Percentiles rank a stretch among this genome's conserved stretches.
These are phyloP conservation scores for Nibea albiflora DNA, from an alignment of 2,113 vertebrate species.

Conservation along the genomic window DNA sequence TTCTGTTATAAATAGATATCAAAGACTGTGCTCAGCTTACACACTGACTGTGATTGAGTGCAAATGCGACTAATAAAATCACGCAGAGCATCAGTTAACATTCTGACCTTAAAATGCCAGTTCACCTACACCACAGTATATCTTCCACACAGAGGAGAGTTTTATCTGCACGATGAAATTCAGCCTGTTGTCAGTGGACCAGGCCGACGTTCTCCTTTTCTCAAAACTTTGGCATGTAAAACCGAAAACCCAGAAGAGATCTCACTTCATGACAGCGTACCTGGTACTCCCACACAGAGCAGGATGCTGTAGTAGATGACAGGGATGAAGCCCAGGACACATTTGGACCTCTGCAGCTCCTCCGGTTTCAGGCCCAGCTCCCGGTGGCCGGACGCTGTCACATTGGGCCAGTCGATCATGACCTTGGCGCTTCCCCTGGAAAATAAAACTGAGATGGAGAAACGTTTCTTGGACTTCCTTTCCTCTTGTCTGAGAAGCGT, in stretches of 20 bases:
- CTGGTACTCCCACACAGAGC: constrained; percentile 92
- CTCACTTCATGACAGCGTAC: constrained; percentile 69
- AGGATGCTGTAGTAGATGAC: constrained; percentile 92
- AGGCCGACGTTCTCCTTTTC: not conserved
- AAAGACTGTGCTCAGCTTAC: not conserved
- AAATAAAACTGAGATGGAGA: not conserved
- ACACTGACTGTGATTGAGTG: not conserved
- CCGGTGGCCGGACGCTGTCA: constrained; percentile 63
- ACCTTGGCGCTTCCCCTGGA: constrained; percentile 47
- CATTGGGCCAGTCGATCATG: constrained; percentile 82
- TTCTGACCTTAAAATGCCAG: not conserved
- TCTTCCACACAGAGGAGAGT: not conserved
- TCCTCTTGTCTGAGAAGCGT: no score
- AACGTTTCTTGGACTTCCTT: not conserved
- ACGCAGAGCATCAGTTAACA: not conserved
- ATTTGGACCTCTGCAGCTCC: constrained; percentile 81
- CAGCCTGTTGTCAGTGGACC: no score
- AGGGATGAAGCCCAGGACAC: constrained; percentile 87
- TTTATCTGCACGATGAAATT: not conserved
- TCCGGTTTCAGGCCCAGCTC: constrained; percentile 50
- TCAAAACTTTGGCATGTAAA: not conserved
- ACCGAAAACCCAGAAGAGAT: not conserved
- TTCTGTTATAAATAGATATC: constrained; percentile 23
- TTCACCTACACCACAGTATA: not conserved
- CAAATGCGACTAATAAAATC: constrained; percentile 5